A percentile compares a stretch with the other conserved stretches of the same genome.
These are phyloP conservation scores for Ochotona curzoniae DNA, from an alignment of 2,113 vertebrate genomes.

Conservation along the genomic window DNA sequence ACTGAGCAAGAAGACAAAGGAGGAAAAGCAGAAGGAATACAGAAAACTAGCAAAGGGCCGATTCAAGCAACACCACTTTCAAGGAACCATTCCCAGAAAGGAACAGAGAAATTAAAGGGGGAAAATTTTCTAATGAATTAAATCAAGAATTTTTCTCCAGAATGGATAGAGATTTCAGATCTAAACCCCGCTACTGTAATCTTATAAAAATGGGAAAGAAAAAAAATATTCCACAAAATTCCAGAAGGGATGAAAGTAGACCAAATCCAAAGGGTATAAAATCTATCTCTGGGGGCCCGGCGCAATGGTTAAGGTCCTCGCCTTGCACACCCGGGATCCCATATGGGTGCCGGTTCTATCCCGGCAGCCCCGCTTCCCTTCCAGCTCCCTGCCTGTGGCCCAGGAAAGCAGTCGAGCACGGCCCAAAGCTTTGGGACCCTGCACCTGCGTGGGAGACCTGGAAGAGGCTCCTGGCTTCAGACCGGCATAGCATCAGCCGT, in stretches of 20 bases:
- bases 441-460: no score
- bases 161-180: constrained; percentile 19
- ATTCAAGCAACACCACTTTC: neutral
- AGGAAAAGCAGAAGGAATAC: constrained; percentile 31
- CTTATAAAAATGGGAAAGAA: neutral
- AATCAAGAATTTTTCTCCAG: constrained; percentile 21
- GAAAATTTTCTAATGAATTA: constrained; percentile 12
- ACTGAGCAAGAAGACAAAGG: neutral
- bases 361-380: no score
- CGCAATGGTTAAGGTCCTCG: no score
- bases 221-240: constrained; percentile 30
- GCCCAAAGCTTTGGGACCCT: no score
- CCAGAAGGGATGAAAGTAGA: constrained; percentile 6
- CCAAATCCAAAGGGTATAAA: constrained; percentile 5
- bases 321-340: no score
- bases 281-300: constrained; percentile 18
- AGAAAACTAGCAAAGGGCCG: constrained; percentile 3
- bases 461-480: no score
- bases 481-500: no score
- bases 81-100: constrained; percentile 16
- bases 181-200: neutral
- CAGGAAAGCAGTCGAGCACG: no score
- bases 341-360: no score
- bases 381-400: no score
- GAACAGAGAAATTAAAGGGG: neutral